Evolutionary conservation across 2,113 vertebrate genomes (phyloP).

Genomic region (Boleophthalmus pectinirostris): DNA sequence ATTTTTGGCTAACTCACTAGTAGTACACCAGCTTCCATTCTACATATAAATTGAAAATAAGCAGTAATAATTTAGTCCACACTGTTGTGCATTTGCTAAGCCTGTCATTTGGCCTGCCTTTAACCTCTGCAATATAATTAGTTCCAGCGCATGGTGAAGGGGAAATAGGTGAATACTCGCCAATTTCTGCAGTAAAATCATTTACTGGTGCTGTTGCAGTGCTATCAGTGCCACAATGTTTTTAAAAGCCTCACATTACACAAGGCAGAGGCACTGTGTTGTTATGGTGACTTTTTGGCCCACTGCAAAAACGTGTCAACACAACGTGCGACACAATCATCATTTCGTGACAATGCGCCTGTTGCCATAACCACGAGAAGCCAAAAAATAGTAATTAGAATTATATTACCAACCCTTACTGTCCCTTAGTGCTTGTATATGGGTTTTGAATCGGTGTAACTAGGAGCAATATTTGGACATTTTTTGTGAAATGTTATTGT

Average conservation of each 20-base stretch:
- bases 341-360: slow-evolving; percentile 1
- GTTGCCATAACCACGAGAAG: slow-evolving; percentile 7
- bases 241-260: slow-evolving; percentile 10
- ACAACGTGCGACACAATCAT: slow-evolving; percentile 6
- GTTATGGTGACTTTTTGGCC: slow-evolving; percentile 11
- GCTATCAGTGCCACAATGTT: slow-evolving; percentile 6
- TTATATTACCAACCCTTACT: neutral
- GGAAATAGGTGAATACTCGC: slow-evolving; percentile 5
- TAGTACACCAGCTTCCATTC: neutral
- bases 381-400: slow-evolving; percentile 6
- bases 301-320: slow-evolving; percentile 3
- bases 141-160: slow-evolving; percentile 2
- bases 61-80: neutral
- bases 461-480: slow-evolving; percentile 32
- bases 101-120: slow-evolving; percentile 2
- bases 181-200: neutral
- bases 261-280: neutral
- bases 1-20: neutral
- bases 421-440: slow-evolving; percentile 5
- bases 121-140: slow-evolving; percentile 1
- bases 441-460: slow-evolving; percentile 23
- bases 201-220: slow-evolving; percentile 6
- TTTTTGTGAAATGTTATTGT: slow-evolving; percentile 38
- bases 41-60: slow-evolving; percentile 5
- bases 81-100: neutral